Evolutionary conservation across 2,113 vertebrate species (phyloP).

Genomic region (Athene noctua): DNA sequence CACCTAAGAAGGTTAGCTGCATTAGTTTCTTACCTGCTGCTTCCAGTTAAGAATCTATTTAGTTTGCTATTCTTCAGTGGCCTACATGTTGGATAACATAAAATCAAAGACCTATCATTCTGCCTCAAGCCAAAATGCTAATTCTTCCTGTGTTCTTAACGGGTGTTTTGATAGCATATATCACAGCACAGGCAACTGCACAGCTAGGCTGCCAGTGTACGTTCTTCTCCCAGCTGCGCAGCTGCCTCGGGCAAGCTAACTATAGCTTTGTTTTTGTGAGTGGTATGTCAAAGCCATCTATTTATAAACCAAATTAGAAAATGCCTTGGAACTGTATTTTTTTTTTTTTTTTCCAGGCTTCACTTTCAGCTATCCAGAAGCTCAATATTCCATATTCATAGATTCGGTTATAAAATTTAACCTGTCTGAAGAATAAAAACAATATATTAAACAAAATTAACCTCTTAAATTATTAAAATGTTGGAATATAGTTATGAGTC

Average conservation of each 20-base stretch:
- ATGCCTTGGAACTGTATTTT: conserved; percentile 33
- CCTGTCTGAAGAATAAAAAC: neutral
- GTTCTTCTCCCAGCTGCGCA: neutral
- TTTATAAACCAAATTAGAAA: conserved; percentile 57
- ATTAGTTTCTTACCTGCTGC: neutral
- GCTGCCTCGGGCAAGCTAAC: conserved; percentile 43
- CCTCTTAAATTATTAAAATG: neutral
- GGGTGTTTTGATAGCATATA: conserved; percentile 20
- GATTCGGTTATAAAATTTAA: neutral
- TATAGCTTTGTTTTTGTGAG: conserved; percentile 50
- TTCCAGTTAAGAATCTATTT: neutral
- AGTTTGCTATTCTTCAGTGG: neutral
- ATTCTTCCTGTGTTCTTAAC: neutral
- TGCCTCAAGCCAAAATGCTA: neutral
- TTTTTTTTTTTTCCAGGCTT: conserved; percentile 22
- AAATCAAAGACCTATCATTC: neutral
- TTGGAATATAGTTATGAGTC: neutral
- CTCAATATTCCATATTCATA: neutral
- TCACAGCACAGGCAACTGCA: neutral
- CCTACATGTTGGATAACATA: neutral
- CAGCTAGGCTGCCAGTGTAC: neutral
- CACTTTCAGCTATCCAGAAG: neutral
- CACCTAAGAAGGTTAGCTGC: neutral
- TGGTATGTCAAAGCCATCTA: conserved; percentile 38
- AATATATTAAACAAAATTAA: neutral